Evolutionary conservation across 2,797 vertebrate species (phyloP), one percentile per base, ranked within the genome.

Genomic region (Semaprochilodus insignis): DNA sequence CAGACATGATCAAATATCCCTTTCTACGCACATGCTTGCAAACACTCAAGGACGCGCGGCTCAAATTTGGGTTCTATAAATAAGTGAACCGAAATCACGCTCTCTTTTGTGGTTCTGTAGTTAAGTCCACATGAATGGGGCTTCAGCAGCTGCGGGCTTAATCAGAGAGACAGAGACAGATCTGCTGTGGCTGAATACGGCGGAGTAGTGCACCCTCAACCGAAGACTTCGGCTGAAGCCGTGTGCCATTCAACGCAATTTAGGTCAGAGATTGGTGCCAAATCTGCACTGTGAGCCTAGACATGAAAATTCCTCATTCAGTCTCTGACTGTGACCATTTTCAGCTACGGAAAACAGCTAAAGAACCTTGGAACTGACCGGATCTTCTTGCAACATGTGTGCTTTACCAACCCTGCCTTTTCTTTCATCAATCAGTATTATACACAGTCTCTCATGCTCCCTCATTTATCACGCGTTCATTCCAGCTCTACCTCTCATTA

Each of bases 1-100:
- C 81, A 89, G 78, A 85, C 80, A 71, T 71, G 84, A 88, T 88
- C 86, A 85, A 85, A 87, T 82, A 84, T 82, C 85, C 79, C 74
- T 78, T 80, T 81, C 83, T 78, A 83, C 83, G 81, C 74, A 55
- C 73, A 81, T 2, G 65, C 36, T 65, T 51, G 75, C 73, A 75
- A 74, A 80, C 76, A 67, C 72, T 69, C 17, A 6, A 69, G 77
- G 25, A 66, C 78, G 83, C 80, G 51, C 66, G 31, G 74, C 77
- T 85, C 51, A 85, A 83, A 85, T 78, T 80, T 77, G 57, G 81
- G 21, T 63, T 48, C 84, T 87, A 84, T 82, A 87, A 88, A 88
- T 87, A 87, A 82, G 76, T 52, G 79, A 81, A 76, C 54, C 48
- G 6, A 78, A 88, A 82, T 85, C 75, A 60, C 74, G 55, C 67